Conservation (phyloP, 1,140 invertebrate genomes). For the Hetaerina americana region DNA sequence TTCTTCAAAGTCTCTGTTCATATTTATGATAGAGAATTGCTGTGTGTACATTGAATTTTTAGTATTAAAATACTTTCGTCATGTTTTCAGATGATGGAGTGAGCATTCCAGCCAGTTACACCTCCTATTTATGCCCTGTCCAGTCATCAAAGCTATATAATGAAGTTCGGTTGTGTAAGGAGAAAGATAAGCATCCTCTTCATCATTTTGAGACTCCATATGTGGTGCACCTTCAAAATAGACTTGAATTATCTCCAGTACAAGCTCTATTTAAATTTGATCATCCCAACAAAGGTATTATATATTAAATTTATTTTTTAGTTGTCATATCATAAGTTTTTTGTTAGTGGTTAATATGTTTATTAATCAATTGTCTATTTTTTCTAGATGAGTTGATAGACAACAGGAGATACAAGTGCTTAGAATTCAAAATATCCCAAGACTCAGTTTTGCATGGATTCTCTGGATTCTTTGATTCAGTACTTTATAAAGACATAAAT, state of each 20-base stretch:
- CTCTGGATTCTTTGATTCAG: conserved; percentile 86
- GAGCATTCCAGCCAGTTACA: conserved; percentile 83
- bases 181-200: conserved; percentile 42
- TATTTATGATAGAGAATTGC: no score
- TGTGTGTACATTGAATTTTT: conserved; percentile 12
- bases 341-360: background rate
- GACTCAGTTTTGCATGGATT: conserved; percentile 83
- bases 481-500: conserved; percentile 68
- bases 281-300: conserved; percentile 63
- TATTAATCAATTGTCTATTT: conserved; percentile 5
- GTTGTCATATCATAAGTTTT: conserved; percentile 6
- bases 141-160: conserved; percentile 63
- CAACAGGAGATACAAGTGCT: conserved; percentile 58
- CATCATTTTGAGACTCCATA: conserved; percentile 75
- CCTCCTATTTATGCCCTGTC: conserved; percentile 79
- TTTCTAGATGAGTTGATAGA: conserved; percentile 40
- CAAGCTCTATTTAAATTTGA: conserved; percentile 74
- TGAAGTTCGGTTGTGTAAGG: conserved; percentile 45
- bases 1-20: no score
- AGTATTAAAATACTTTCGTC: conserved; percentile 2
- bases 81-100: conserved; percentile 60
- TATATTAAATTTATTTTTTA: conserved; percentile 8
- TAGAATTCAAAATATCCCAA: conserved; percentile 54
- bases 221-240: conserved; percentile 86
- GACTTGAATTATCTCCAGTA: conserved; percentile 64